phyloP scores from a whole-genome alignment of 2,797 vertebrate genomes.

The Octomys mimax region DNA sequence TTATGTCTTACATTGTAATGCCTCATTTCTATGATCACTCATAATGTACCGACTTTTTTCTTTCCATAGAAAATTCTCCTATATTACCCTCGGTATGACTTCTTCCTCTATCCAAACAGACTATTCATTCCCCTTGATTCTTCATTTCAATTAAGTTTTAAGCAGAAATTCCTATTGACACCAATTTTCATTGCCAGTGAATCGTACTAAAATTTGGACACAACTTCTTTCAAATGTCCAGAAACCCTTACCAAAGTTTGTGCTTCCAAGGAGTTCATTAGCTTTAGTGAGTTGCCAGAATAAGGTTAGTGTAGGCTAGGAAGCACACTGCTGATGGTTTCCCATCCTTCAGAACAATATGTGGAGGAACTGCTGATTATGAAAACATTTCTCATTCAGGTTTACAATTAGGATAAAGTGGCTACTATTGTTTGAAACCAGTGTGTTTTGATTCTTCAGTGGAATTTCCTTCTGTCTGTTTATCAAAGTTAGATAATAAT shows the following conservation, averaged over 20 bases:
- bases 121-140: background rate
- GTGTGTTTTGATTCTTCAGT: slow-evolving; percentile 27
- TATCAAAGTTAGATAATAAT: slow-evolving; percentile 25
- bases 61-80: background rate
- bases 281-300: background rate
- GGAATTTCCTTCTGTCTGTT: slow-evolving; percentile 53
- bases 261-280: slow-evolving; percentile 3
- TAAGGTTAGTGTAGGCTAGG: background rate
- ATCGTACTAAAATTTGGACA: background rate
- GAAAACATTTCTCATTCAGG: background rate
- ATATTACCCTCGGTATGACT: background rate
- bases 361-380: slow-evolving; percentile 4
- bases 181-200: background rate
- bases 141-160: slow-evolving; percentile 19
- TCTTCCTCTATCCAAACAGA: background rate
- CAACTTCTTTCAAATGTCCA: background rate
- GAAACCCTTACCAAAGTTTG: background rate
- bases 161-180: background rate
- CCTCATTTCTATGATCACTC: background rate
- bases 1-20: background rate
- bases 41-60: background rate
- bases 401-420: background rate
- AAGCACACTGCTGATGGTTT: background rate
- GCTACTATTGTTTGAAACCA: background rate
- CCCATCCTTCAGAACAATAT: slow-evolving; percentile 19